Evolutionary conservation across 2,888 invertebrate species (phyloP).

Genomic region (Macrosiphum euphorbiae): DNA sequence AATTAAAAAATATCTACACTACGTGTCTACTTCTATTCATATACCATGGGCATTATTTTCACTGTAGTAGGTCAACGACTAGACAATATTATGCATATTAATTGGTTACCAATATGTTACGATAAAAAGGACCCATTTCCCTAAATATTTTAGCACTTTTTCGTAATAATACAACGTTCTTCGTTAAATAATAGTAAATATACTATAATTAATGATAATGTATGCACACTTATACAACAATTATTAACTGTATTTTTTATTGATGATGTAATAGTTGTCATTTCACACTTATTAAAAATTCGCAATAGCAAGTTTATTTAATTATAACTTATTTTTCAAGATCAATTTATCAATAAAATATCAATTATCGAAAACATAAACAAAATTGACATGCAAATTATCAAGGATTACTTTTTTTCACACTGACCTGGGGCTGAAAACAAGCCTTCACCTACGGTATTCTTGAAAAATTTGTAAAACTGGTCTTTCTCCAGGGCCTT

Average conservation of each 20-base stretch:
- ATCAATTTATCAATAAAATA: background rate
- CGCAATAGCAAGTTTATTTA: background rate
- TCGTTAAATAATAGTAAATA: background rate
- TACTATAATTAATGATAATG: background rate
- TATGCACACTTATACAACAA: background rate
- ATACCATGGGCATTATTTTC: background rate
- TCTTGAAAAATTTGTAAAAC: constrained; percentile 67
- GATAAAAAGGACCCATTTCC: too few relatives aligned
- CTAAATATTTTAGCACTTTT: background rate
- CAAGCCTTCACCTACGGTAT: constrained; percentile 68
- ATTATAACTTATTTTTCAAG: background rate
- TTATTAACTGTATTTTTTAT: background rate
- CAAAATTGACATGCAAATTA: background rate
- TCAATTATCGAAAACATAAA: background rate
- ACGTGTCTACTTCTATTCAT: background rate
- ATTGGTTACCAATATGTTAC: too few relatives aligned
- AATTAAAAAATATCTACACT: background rate
- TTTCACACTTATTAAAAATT: background rate
- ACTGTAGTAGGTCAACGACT: background rate
- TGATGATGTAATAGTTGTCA: background rate
- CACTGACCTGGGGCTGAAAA: constrained; percentile 68
- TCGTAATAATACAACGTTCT: background rate
- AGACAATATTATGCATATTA: background rate
- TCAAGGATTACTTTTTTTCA: background rate
- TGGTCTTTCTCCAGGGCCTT: constrained; percentile 67